Percentiles rank a stretch among this genome's conserved stretches.
Conservation (phyloP, 2,113 vertebrate species). For the Brachyhypopomus occidentalis region DNA sequence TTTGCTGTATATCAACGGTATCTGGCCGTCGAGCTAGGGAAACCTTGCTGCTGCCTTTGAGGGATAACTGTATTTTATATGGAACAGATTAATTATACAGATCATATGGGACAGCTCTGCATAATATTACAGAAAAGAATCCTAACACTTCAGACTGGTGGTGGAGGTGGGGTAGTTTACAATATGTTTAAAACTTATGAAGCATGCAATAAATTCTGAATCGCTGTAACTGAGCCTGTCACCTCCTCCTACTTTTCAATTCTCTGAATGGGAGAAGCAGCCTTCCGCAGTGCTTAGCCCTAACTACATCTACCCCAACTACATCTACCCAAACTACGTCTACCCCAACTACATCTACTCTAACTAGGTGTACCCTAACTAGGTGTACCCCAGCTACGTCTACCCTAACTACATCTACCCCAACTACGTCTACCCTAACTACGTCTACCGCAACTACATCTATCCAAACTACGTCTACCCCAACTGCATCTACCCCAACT, state of each 20-base stretch:
- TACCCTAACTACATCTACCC: slow-evolving; percentile 9
- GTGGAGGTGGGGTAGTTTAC: no score
- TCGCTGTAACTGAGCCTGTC: no score
- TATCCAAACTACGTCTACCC: slow-evolving; percentile 22
- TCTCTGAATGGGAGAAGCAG: not conserved
- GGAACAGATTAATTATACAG: not conserved
- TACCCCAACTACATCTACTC: slow-evolving; percentile 26
- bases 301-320: not conserved
- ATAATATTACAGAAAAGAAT: not conserved
- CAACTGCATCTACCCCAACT: slow-evolving; percentile 29
- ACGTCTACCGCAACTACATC: not conserved
- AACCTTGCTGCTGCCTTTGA: slow-evolving; percentile 13
- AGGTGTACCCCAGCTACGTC: not conserved
- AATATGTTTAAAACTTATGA: no score
- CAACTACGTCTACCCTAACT: slow-evolving; percentile 18
- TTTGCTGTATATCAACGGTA: slow-evolving; percentile 19
- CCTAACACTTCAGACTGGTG: not conserved
- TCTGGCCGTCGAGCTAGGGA: not conserved
- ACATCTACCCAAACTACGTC: not conserved
- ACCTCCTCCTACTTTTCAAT: not conserved
- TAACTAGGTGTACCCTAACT: slow-evolving; percentile 2
- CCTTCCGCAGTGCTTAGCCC: not conserved
- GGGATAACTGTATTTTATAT: not conserved
- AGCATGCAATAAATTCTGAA: no score
- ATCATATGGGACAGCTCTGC: not conserved